Evolutionary conservation across 2,113 vertebrate species (phyloP).

Genomic region (Tragelaphus strepsiceros): DNA sequence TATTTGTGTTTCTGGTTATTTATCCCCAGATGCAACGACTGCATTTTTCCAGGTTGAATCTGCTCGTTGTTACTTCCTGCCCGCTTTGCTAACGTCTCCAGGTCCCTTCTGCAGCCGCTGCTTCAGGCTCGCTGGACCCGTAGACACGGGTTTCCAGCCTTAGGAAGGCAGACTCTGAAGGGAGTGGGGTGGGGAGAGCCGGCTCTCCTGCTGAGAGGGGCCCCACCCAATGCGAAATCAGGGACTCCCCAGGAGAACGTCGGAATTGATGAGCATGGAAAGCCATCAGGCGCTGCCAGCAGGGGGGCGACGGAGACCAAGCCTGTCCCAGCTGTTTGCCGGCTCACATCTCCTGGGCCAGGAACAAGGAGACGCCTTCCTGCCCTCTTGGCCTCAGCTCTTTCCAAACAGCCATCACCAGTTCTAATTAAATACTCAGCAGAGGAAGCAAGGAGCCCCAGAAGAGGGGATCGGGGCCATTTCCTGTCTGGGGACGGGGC

Average conservation of each 20-base stretch:
- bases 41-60: slow-evolving; percentile 70
- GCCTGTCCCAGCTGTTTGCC: slow-evolving; percentile 57
- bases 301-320: slow-evolving; percentile 4
- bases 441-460: neutral
- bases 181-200: neutral
- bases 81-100: slow-evolving; percentile 55
- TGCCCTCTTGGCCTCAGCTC: slow-evolving; percentile 50
- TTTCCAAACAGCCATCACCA: slow-evolving; percentile 37
- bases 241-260: slow-evolving; percentile 27
- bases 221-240: neutral
- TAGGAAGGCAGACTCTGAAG: neutral
- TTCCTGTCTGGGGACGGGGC: neutral
- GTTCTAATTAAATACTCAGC: slow-evolving; percentile 57
- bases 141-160: slow-evolving; percentile 9
- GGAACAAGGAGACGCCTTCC: slow-evolving; percentile 54
- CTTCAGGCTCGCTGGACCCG: neutral
- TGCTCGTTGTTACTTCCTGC: slow-evolving; percentile 63
- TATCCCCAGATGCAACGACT: slow-evolving; percentile 65
- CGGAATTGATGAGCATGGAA: neutral
- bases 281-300: slow-evolving; percentile 33
- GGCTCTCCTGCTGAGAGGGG: neutral
- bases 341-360: neutral
- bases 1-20: slow-evolving; percentile 73
- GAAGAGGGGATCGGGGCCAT: neutral
- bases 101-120: slow-evolving; percentile 16